Percentiles rank a stretch among this genome's conserved stretches.
Evolutionary conservation across 2,113 vertebrate genomes (phyloP).

Genomic region (Pipra filicauda): DNA sequence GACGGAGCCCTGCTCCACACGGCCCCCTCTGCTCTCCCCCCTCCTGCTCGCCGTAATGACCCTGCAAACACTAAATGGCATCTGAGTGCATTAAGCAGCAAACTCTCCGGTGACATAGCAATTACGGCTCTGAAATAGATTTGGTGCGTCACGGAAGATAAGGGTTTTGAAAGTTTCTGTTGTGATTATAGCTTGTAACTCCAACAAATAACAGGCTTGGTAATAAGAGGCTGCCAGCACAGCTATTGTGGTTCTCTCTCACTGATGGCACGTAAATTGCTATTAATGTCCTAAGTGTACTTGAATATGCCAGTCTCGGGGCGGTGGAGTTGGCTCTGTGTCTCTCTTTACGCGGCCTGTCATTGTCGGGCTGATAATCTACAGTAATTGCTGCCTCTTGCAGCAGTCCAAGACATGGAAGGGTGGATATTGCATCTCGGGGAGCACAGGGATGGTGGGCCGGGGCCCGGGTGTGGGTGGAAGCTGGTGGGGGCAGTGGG

Average conservation of each 20-base stretch:
- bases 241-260: slow-evolving; percentile 81
- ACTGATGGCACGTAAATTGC: slow-evolving; percentile 92
- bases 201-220: slow-evolving; percentile 97
- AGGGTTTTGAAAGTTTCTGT: slow-evolving; percentile 89
- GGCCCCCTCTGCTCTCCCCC: neutral
- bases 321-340: slow-evolving; percentile 83
- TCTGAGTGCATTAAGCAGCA: slow-evolving; percentile 83
- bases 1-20: neutral
- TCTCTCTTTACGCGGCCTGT: slow-evolving; percentile 83
- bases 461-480: neutral
- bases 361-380: slow-evolving; percentile 86
- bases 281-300: slow-evolving; percentile 93
- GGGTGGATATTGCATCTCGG: neutral
- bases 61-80: slow-evolving; percentile 81
- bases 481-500: neutral
- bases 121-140: slow-evolving; percentile 95
- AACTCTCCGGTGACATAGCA: slow-evolving; percentile 85
- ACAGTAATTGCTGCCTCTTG: slow-evolving; percentile 85
- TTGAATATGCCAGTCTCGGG: slow-evolving; percentile 90
- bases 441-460: neutral
- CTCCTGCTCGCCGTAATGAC: slow-evolving; percentile 74
- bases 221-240: slow-evolving; percentile 96
- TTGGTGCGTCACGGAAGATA: slow-evolving; percentile 88
- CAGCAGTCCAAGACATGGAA: slow-evolving; percentile 65
- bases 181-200: slow-evolving; percentile 94